Percentiles rank a stretch among this genome's conserved stretches.
Evolutionary conservation across 2,113 vertebrate species (phyloP).

Genomic region (Pseudolaguvia tuberculata): DNA sequence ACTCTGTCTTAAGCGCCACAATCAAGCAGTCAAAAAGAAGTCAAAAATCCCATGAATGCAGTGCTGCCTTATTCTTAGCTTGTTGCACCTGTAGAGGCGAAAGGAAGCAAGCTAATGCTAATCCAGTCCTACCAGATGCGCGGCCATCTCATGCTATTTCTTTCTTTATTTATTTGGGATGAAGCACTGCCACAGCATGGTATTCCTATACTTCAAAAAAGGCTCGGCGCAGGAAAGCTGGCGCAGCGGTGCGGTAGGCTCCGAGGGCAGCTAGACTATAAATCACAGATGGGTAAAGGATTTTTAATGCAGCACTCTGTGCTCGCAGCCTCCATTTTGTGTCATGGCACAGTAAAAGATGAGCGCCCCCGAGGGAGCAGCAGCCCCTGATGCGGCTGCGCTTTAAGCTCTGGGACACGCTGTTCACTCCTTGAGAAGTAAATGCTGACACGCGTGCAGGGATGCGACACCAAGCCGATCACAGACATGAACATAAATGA

Average conservation of each 20-base stretch:
- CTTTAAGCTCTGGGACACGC: constrained; percentile 48
- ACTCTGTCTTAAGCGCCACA: constrained; percentile 32
- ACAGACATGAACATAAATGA: background rate
- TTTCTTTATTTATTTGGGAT: constrained; percentile 44
- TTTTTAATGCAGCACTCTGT: constrained; percentile 77
- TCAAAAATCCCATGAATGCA: constrained; percentile 64
- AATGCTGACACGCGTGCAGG: constrained; percentile 75
- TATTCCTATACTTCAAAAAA: constrained; percentile 54
- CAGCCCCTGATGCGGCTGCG: constrained; percentile 45
- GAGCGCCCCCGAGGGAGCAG: constrained; percentile 72
- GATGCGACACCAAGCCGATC: constrained; percentile 25
- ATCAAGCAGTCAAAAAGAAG: constrained; percentile 61
- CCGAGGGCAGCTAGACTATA: constrained; percentile 64
- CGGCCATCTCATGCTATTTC: constrained; percentile 66
- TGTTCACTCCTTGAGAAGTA: constrained; percentile 70
- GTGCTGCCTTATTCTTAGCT: constrained; percentile 60
- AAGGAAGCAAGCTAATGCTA: constrained; percentile 68
- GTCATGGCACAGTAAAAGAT: constrained; percentile 78
- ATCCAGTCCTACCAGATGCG: constrained; percentile 52
- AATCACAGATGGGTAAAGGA: constrained; percentile 77
- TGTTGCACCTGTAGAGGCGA: constrained; percentile 57
- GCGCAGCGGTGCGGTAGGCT: constrained; percentile 50
- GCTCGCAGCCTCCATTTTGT: constrained; percentile 75
- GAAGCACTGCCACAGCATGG: constrained; percentile 46
- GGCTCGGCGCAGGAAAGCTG: constrained; percentile 53